These are phyloP conservation scores for Cryptotermes secundus DNA, from an alignment of 1,140 invertebrate genomes.

Conservation along the genomic window DNA sequence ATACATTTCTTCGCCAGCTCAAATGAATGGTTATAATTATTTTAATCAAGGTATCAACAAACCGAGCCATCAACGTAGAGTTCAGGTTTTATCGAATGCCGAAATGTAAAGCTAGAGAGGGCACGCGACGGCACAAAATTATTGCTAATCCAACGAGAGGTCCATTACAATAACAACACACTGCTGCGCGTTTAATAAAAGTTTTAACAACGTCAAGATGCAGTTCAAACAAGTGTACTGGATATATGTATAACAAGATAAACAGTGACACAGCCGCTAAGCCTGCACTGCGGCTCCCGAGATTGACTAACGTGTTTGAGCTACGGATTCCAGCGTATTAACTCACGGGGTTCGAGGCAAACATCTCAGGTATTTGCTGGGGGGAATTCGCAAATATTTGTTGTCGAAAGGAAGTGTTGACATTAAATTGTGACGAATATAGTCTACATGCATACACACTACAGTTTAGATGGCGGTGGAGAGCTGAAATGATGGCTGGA, in stretches of 20 bases:
- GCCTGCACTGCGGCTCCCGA: background rate
- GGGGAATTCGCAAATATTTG: constrained; percentile 35
- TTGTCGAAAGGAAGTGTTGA: constrained; percentile 35
- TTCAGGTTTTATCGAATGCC: too few species aligned
- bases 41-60: too few species aligned
- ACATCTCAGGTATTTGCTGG: constrained; percentile 34
- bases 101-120: background rate
- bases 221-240: constrained; percentile 19
- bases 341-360: constrained; percentile 29
- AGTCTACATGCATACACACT: constrained; percentile 24
- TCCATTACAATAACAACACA: constrained; percentile 14
- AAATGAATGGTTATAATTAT: too few species aligned
- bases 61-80: too few species aligned
- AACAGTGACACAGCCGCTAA: constrained; percentile 17
- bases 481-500: background rate
- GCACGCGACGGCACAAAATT: background rate
- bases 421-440: constrained; percentile 35
- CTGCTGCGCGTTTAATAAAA: background rate
- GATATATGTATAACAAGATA: constrained; percentile 18
- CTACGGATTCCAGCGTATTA: constrained; percentile 33
- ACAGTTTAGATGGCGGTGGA: constrained; percentile 17
- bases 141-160: background rate
- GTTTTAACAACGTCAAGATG: constrained; percentile 9
- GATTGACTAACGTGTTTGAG: constrained; percentile 35
- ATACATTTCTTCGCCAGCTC: too few species aligned